A percentile compares a stretch with the other conserved stretches of the same genome.
phyloP scores from a whole-genome alignment of 1,140 invertebrate genomes.

The Lasioglossum albipes region DNA sequence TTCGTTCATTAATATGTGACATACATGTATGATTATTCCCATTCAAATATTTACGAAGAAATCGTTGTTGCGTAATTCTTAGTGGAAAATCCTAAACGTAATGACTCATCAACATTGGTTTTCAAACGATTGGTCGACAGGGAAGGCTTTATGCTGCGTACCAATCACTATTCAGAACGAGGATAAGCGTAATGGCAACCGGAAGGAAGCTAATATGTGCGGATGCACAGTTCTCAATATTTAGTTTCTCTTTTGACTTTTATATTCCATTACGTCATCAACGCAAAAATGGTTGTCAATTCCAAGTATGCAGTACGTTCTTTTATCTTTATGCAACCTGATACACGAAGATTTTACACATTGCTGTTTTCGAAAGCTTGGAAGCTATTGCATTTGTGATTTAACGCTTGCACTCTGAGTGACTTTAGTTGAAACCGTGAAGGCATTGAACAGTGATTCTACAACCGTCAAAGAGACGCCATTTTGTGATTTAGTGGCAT shows the following conservation, averaged over 20 bases:
- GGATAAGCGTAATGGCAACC: constrained; percentile 22
- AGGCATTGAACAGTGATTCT: constrained; percentile 23
- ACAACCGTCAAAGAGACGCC: constrained; percentile 30
- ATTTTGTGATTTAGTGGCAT: constrained; percentile 41
- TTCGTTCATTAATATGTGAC: background rate
- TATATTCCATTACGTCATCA: constrained; percentile 62
- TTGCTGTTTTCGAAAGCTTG: background rate
- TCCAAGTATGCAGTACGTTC: constrained; percentile 40
- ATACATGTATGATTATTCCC: background rate
- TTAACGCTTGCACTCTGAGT: background rate
- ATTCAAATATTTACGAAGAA: constrained; percentile 1
- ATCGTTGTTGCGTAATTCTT: constrained; percentile 14
- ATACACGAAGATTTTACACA: background rate
- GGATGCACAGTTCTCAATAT: background rate
- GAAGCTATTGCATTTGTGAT: constrained; percentile 14
- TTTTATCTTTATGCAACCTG: constrained; percentile 6
- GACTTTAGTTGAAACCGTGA: background rate
- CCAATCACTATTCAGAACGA: constrained; percentile 49
- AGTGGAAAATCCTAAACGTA: constrained; percentile 31
- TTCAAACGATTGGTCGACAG: constrained; percentile 46
- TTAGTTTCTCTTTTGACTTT: constrained; percentile 54
- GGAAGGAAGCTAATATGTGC: constrained; percentile 23
- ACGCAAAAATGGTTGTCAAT: constrained; percentile 58
- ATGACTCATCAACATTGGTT: constrained; percentile 65
- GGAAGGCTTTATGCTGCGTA: background rate